Evolutionary conservation across 2,797 vertebrate species (phyloP), one percentile per base, ranked within the genome.

Genomic region (Periophthalmus magnuspinnatus): DNA sequence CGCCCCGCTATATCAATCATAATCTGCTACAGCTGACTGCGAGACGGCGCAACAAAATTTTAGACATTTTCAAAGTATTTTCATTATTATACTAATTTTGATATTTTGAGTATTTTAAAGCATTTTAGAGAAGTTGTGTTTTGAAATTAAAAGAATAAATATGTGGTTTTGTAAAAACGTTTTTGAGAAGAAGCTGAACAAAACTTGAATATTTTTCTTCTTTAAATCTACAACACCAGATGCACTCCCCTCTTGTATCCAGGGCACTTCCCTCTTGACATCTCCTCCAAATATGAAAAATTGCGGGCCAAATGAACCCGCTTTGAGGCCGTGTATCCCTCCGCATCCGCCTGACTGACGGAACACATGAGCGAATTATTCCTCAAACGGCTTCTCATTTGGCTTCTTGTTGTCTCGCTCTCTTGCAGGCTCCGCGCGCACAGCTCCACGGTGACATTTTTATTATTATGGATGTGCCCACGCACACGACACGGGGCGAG

Each of bases 401-500:
- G 76, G 76, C 74, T 83, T 61, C 33, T 57, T 32, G 45, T 50
- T 88, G 68, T 90, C 68, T 85, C 84, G 72, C 91, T 76, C 85
- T 68, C 69, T 85, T 84, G 71, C 92, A 93, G 92, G 82, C 78
- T 73, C 83, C 82, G 77, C 86, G 83, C 74, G 80, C 87, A 74
- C 71, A 70, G 61, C 61, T 63, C 84, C 85, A 54, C 68, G 65
- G 50, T 90, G 84, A 91, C 81, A 82, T 88, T 90, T 89, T 86
- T 84, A 88, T 84, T 77, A 86, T 91, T 92, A 92, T 91, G 88
- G 90, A 93, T 92, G 87, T 84, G 70, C 82, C 85, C 82, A 83
- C 82, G 88, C 84, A 78, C 82, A 84, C 77, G 81, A 88, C 77
- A 86, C 71, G 79, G 76, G 77, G 71, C 63, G 1, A 50, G 69